These are phyloP conservation scores for Benitochromis conjunctus DNA, from an alignment of 2,113 vertebrate genomes.

Conservation along the genomic window DNA sequence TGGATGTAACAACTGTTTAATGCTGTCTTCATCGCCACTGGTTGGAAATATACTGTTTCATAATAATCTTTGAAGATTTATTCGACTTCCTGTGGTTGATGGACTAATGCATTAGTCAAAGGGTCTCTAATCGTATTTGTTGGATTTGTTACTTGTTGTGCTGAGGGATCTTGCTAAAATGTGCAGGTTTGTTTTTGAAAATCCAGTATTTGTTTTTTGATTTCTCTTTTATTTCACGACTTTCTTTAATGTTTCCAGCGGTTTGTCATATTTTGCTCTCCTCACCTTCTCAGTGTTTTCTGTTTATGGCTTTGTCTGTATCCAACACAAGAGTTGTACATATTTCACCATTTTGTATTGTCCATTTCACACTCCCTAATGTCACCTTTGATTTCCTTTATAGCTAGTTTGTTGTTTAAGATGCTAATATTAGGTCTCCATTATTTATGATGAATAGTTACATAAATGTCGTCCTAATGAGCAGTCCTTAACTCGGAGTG, in stretches of 20 bases:
- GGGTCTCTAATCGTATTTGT: not conserved
- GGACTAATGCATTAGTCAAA: not conserved
- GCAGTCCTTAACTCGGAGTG: not conserved
- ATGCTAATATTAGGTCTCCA: not conserved
- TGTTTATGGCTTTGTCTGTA: not conserved
- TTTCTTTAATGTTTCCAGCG: not conserved
- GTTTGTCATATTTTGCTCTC: not conserved
- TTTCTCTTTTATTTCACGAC: not conserved
- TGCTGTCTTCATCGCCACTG: not conserved
- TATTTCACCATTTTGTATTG: not conserved
- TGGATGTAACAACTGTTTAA: not conserved
- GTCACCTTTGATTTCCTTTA: not conserved
- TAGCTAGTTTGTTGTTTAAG: not conserved
- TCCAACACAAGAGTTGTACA: not conserved
- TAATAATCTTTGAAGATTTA: not conserved
- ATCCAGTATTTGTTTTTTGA: not conserved
- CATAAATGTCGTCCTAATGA: not conserved
- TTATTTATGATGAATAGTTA: not conserved
- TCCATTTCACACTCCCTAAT: not conserved
- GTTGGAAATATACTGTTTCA: not conserved
- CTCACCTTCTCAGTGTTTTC: not conserved
- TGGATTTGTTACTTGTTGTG: not conserved
- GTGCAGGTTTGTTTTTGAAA: not conserved
- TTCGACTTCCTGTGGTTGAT: fast-evolving
- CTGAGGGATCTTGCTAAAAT: not conserved